Percentiles rank a stretch among this genome's conserved stretches.
Conservation (phyloP, 2,888 invertebrate genomes). For the Galeopsomyia nigrocyanea region DNA sequence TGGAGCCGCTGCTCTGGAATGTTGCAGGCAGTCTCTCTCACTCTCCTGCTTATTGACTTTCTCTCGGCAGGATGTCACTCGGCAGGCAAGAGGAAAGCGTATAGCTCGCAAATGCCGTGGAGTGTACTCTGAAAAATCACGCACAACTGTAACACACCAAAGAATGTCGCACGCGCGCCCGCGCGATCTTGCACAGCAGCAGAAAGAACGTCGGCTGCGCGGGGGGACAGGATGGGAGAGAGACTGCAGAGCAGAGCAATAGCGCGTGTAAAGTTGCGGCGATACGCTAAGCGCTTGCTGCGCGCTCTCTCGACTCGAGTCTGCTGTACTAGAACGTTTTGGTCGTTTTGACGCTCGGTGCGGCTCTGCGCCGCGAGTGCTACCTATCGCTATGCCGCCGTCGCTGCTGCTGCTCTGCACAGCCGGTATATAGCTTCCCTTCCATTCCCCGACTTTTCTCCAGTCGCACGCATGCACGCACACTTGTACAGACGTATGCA, state of each 20-base stretch:
- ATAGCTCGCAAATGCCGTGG: too few relatives aligned
- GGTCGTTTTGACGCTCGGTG: neutral
- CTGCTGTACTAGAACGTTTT: too few relatives aligned
- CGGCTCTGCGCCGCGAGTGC: slow-evolving; percentile 13
- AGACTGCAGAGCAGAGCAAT: neutral
- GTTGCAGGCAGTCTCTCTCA: too few relatives aligned
- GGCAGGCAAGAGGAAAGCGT: neutral
- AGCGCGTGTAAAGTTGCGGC: too few relatives aligned
- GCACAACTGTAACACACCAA: neutral
- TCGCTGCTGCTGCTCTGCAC: neutral
- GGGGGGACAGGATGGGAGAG: neutral
- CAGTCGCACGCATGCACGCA: slow-evolving; percentile 5
- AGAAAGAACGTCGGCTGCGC: neutral
- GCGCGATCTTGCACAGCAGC: neutral
- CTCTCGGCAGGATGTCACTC: neutral
- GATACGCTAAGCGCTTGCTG: too few relatives aligned
- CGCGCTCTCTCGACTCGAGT: too few relatives aligned
- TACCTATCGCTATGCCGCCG: neutral
- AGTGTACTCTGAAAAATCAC: too few relatives aligned
- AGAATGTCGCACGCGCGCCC: neutral
- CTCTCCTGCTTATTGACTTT: too few relatives aligned
- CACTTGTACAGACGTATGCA: neutral
- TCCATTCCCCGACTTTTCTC: slow-evolving; percentile 18
- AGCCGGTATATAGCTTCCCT: slow-evolving; percentile 32
- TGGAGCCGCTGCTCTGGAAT: too few relatives aligned